Evolutionary conservation across 1,140 invertebrate genomes (phyloP), one percentile per base, ranked within the genome.

Genomic region (Zaprionus africanus): DNA sequence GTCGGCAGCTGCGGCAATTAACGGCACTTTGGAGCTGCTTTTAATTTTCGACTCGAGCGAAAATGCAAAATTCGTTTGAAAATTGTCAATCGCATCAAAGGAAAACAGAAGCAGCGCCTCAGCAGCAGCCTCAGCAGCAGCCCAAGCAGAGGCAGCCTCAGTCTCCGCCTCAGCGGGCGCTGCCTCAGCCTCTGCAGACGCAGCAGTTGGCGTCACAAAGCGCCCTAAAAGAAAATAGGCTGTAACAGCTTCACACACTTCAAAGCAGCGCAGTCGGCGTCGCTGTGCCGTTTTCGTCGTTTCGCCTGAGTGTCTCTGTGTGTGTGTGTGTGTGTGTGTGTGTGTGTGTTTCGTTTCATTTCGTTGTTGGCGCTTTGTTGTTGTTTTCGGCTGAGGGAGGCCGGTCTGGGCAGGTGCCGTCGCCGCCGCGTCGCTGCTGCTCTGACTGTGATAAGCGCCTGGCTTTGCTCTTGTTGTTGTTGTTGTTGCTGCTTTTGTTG

Each of bases 321-420:
- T 24, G 51, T 26, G 41, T 34, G 41, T 7, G 15, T 46, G 9
- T 15, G 26, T 31, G 26, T 26, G 58, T 46, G 58, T 17, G 59
- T 49, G 41, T 57, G 63, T 57, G 53, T 6, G 5, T 34, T 19
- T 51, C 31, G 9, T 34, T 34, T 34, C 31, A 34, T 34, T 34
- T n/a, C n/a, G 41, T 46, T 6, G 41, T 46, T 6, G 9, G 41
- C n/a, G n/a, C 60, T 46, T 36, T 51, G 26, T n/a, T 43, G 15
- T n/a, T n/a, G 15, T 46, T 54, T 54, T 81, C 53, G 56, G 60
- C 56, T 43, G 2, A 46, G 68, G 76, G 81, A 76, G 79, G 79
- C 78, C 82, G 64, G 58, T 79, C 67, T 62, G 80, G 80, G 62
- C 76, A 82, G 80, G 80, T 83, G 81, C 67, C 56, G 41, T 34